Base-by-base conservation (phyloP, 2,113 vertebrate species). In the Benitochromis conjunctus region DNA sequence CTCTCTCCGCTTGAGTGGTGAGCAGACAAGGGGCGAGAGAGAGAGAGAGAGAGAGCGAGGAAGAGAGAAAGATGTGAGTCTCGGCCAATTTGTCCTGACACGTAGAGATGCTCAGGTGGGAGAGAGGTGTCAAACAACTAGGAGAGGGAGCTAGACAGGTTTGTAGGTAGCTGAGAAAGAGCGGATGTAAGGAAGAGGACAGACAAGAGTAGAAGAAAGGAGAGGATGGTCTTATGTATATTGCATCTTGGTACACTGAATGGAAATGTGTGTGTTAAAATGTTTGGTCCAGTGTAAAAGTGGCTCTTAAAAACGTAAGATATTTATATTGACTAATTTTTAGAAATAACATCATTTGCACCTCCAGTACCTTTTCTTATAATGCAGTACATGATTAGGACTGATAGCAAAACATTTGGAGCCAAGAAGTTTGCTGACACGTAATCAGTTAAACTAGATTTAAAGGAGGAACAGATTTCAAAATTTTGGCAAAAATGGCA, bases 11-110 rank as follows among this genome's bases (percentile, higher is more conserved):
- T 96, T 96, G 88, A 60, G 92, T 58, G 96, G 96, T 95, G 95
- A 95, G 93, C 92, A 95, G 94, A 96, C 90, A 58, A 81, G 66
- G 60, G 2, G 85, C 82, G 82, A 80, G 94, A 94, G 91, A 96
- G 92, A 80, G 94, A 94, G 91, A 96, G 92, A 97, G 97, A 97
- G 96, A 97, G 26, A n/a, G 46, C 18, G 26, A 76, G 46, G 71
- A 31, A 80, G 94, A 94, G 92, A 96, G 93, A 96, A 94, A 97
- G 97, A 97, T 95, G 95, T 96, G 96, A 97, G 95, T 93, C 95
- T 96, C 56, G 86, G 89, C 89, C 92, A 95, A 94, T 95, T 95
- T 94, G 92, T 94, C 90, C 88, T 95, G 93, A 95, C 92, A 94
- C 87, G 90, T 87, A 80, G 86, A 89, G 84, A 92, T 91, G 94